A percentile compares a stretch with the other conserved stretches of the same genome.
These are phyloP conservation scores for Kryphioiulus occultus DNA, from an alignment of 2,888 invertebrate genomes.

Conservation along the genomic window DNA sequence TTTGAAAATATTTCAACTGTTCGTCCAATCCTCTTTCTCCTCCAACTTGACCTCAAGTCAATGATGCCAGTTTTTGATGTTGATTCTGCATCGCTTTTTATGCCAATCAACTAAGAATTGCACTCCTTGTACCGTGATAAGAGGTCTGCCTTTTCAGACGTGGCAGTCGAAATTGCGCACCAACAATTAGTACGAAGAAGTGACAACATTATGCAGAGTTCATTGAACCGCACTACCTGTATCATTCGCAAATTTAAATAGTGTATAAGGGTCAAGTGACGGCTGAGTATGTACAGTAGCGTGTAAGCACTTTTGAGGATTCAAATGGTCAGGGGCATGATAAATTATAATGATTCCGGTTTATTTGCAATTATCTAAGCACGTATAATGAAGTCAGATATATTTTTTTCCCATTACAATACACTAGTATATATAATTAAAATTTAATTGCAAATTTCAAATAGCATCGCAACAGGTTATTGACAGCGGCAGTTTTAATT, in stretches of 20 bases:
- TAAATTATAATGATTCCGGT: conserved; percentile 36
- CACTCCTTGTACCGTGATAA: background rate
- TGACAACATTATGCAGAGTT: background rate
- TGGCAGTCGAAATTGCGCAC: background rate
- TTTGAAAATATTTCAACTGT: background rate
- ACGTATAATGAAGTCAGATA: background rate
- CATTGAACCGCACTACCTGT: background rate
- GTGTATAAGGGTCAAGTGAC: background rate
- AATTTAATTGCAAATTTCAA: conserved; percentile 32
- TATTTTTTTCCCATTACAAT: background rate
- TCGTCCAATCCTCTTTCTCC: background rate
- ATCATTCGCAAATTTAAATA: background rate
- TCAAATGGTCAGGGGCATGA: conserved; percentile 10
- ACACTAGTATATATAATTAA: background rate
- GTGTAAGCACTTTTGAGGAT: background rate
- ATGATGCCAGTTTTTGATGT: background rate
- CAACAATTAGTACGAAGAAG: background rate
- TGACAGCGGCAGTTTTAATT: conserved; percentile 32
- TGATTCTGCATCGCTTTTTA: background rate
- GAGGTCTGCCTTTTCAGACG: background rate
- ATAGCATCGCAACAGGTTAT: conserved; percentile 37
- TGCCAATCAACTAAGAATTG: background rate
- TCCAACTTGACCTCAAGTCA: background rate
- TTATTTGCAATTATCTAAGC: conserved; percentile 31
- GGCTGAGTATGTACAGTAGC: background rate